Percentiles rank a stretch among this genome's conserved stretches.
phyloP scores from a whole-genome alignment of 2,113 vertebrate species.

The Hipposideros armiger region DNA sequence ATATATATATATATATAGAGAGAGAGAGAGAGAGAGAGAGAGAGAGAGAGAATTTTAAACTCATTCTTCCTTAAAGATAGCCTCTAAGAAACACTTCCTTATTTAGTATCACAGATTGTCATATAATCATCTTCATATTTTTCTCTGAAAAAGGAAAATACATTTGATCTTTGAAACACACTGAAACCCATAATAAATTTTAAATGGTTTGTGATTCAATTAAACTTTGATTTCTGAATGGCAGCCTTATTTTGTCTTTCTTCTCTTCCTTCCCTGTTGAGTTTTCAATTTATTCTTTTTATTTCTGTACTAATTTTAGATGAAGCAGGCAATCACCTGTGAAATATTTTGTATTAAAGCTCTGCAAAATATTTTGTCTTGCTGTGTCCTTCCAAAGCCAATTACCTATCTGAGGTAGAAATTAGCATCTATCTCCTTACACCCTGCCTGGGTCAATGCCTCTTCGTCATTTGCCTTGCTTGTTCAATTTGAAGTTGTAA shows the following conservation, averaged over 20 bases:
- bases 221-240: constrained; percentile 60
- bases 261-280: constrained; percentile 21
- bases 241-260: constrained; percentile 47
- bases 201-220: constrained; percentile 29
- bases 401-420: constrained; percentile 21
- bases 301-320: constrained; percentile 66
- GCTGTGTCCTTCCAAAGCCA: neutral
- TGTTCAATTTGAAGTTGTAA: neutral
- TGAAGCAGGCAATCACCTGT: constrained; percentile 41
- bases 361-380: constrained; percentile 44
- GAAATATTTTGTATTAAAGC: constrained; percentile 37
- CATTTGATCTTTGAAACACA: constrained; percentile 64
- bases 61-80: constrained; percentile 49
- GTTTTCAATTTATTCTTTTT: constrained; percentile 46
- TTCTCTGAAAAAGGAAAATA: constrained; percentile 52
- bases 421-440: neutral
- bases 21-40: too few relatives aligned
- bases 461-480: neutral
- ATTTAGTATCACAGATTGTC: constrained; percentile 58
- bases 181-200: constrained; percentile 64
- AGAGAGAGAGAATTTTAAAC: neutral
- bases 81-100: constrained; percentile 46
- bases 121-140: constrained; percentile 39
- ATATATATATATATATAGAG: too few relatives aligned
- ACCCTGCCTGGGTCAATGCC: neutral